phyloP scores from a whole-genome alignment of 2,888 invertebrate species.

The Pachydiplax longipennis region DNA sequence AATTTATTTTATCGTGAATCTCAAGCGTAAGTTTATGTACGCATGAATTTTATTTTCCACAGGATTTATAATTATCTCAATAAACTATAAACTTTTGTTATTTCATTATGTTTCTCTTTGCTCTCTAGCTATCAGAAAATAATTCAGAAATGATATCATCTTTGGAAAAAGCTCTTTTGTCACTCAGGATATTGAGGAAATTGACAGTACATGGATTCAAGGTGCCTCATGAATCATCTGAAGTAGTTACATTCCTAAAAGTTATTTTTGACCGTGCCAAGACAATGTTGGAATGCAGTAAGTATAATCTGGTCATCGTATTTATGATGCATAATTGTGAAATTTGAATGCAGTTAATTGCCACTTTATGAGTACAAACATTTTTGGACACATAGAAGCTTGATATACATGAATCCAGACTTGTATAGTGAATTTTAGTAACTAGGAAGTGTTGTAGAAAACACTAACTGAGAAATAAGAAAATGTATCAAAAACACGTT shows the following conservation, averaged over 20 bases:
- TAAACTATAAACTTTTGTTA: background rate
- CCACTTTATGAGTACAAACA: too few relatives aligned
- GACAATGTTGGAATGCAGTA: constrained; percentile 81
- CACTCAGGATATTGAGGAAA: constrained; percentile 84
- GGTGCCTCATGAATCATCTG: constrained; percentile 76
- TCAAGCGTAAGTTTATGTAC: too few relatives aligned
- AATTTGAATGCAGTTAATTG: background rate
- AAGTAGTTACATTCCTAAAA: constrained; percentile 80
- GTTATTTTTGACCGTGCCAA: constrained; percentile 80
- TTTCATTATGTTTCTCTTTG: background rate
- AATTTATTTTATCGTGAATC: too few relatives aligned
- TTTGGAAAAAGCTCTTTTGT: constrained; percentile 80
- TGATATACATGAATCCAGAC: too few relatives aligned
- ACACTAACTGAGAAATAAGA: too few relatives aligned
- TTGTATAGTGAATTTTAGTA: too few relatives aligned
- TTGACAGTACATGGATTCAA: constrained; percentile 83
- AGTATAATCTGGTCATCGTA: constrained; percentile 60
- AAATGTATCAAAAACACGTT: too few relatives aligned
- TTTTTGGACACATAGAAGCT: too few relatives aligned
- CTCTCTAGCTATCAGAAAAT: constrained; percentile 42
- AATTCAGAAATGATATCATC: constrained; percentile 69
- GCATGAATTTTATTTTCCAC: too few relatives aligned
- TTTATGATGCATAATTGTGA: background rate
- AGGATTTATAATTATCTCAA: background rate
- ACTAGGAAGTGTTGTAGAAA: too few relatives aligned